Evolutionary conservation across 2,797 vertebrate genomes (phyloP).

Genomic region (Oreochromis grahami): DNA sequence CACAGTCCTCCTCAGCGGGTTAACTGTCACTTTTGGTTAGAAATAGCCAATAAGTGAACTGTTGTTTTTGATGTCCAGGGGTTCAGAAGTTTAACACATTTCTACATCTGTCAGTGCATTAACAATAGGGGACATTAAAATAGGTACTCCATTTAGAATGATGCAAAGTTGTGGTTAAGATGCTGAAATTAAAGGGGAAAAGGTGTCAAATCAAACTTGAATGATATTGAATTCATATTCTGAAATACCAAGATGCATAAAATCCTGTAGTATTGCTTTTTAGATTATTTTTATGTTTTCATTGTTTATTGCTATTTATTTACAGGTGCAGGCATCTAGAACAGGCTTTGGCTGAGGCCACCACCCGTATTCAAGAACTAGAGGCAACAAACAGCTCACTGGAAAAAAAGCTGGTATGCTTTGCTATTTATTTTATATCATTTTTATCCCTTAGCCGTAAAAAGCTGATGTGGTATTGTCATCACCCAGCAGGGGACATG

Average conservation of each 20-base stretch:
- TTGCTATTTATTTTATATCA: not conserved
- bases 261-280: not conserved
- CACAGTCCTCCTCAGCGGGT: not conserved
- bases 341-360: slow-evolving; percentile 83
- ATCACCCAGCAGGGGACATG: not conserved
- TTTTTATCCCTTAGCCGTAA: not conserved
- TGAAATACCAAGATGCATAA: not conserved
- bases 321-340: slow-evolving; percentile 87
- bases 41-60: not conserved
- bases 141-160: not conserved
- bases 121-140: not conserved
- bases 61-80: not conserved
- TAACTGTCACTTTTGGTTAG: not conserved
- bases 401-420: slow-evolving; percentile 85
- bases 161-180: not conserved
- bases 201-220: not conserved
- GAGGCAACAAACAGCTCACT: slow-evolving; percentile 85
- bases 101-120: not conserved
- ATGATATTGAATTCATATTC: not conserved
- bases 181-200: not conserved
- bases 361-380: slow-evolving; percentile 76
- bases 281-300: not conserved
- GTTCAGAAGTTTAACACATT: not conserved
- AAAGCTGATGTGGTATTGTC: not conserved
- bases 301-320: not conserved